Base-by-base conservation (phyloP, 2,888 invertebrate species). In the Nysson spinosus region DNA sequence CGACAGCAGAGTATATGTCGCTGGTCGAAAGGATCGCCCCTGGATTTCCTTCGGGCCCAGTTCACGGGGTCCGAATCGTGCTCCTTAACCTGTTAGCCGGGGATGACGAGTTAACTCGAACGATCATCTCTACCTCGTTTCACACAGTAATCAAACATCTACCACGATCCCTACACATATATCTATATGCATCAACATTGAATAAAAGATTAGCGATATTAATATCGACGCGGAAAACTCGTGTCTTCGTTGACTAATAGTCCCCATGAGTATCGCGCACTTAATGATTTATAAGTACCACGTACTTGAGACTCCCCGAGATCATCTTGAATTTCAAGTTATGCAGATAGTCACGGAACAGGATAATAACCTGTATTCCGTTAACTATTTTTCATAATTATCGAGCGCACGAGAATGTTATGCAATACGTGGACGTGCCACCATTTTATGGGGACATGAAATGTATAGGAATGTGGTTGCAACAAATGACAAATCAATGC, bases 1-100 rank as follows among this genome's bases (percentile, higher is more conserved):
- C 40, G 61, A 64, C 61, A 58, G 39, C 39, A 20, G 34, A 17
- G 34, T 37, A 34, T 39, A 43, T 19, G 37, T 16, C 37, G 30
- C 17, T 24, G 35, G 6, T 17, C 17, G 11, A 26, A 12, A 40
- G 43, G 20, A 50, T 28, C 56, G 57, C 39, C 56, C 30, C 26
- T 54, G 62, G 35, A 12, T 39, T 40, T 52, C 14, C 52, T 51
- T 20, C 46, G 47, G 30, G 52, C 24, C 47, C 19, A 22, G 16
- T 39, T 39, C 17, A n/a, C n/a, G 9, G 11, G 42, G 7, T 39
- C n/a, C 4, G 6, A 4, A 9, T 12, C 28, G 19, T 39, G 28
- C 40, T 32, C 40, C 20, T 30, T 51, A 42, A 51, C 34, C 51
- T 32, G n/a, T 51, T 22, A 32, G n/a, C n/a, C n/a, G n/a, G n/a